Conservation (phyloP, 2,797 vertebrate genomes). For the Hipposideros larvatus region DNA sequence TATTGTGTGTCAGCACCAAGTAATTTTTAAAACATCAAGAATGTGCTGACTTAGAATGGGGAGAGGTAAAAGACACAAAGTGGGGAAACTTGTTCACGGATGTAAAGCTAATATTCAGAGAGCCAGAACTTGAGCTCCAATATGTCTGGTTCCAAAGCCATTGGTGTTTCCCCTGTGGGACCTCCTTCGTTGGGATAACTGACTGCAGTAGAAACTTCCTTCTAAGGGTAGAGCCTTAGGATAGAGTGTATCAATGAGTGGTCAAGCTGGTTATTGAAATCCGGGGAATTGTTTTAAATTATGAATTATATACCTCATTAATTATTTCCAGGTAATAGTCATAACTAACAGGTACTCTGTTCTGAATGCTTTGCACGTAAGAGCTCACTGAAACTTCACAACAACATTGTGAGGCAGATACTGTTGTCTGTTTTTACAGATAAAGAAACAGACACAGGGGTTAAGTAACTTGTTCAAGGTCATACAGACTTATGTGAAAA, state of each 20-base stretch:
- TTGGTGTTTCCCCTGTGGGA: no score
- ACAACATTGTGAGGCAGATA: not conserved
- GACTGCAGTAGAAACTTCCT: not conserved
- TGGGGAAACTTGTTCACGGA: not conserved
- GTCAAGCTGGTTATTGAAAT: not conserved
- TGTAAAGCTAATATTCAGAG: not conserved
- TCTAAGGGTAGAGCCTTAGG: not conserved
- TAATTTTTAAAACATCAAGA: constrained; percentile 30
- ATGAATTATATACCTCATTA: not conserved
- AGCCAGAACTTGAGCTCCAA: not conserved
- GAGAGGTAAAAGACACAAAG: not conserved
- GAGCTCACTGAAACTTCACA: not conserved
- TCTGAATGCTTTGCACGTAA: not conserved
- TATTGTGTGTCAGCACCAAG: not conserved
- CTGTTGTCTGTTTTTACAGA: not conserved
- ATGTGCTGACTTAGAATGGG: not conserved
- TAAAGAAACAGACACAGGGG: not conserved
- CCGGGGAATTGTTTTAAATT: not conserved
- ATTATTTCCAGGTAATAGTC: not conserved
- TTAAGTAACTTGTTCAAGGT: not conserved
- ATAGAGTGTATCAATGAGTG: not conserved
- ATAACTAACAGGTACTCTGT: not conserved
- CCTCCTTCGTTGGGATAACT: no score
- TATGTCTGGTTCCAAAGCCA: not conserved
- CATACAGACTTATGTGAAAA: not conserved